These are phyloP conservation scores for Semotilus atromaculatus DNA, from an alignment of 2,797 vertebrate genomes.

Conservation along the genomic window DNA sequence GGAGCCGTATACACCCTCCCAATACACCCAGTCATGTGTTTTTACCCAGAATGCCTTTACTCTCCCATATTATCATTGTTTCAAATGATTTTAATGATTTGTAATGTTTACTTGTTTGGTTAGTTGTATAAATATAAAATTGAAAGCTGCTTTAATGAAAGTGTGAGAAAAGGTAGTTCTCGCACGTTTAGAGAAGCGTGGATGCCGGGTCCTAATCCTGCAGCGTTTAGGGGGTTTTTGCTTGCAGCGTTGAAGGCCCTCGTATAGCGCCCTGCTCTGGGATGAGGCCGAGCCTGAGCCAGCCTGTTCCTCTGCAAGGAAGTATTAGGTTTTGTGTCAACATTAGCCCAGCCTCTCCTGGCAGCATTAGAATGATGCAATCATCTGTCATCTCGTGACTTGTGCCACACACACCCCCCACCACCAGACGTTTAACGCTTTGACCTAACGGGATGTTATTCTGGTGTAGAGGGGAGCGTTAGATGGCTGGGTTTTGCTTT, in stretches of 20 bases:
- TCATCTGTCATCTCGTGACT: slow-evolving; percentile 76
- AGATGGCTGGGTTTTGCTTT: slow-evolving; percentile 13
- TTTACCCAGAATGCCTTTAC: slow-evolving; percentile 7
- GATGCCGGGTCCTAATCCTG: slow-evolving; percentile 69
- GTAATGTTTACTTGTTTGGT: background rate
- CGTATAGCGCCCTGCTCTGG: slow-evolving; percentile 3
- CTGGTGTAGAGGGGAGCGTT: slow-evolving; percentile 20
- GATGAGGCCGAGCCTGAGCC: slow-evolving; percentile 25
- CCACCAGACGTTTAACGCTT: slow-evolving; percentile 50
- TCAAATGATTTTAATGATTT: background rate
- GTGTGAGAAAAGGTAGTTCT: background rate
- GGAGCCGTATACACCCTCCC: slow-evolving; percentile 38
- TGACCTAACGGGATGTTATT: slow-evolving; percentile 49
- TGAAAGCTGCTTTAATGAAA: background rate
- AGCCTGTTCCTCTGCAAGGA: slow-evolving; percentile 75
- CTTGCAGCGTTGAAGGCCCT: slow-evolving; percentile 25
- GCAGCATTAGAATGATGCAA: slow-evolving; percentile 75
- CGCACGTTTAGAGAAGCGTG: background rate
- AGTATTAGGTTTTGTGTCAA: slow-evolving; percentile 85
- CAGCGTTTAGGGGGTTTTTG: slow-evolving; percentile 66
- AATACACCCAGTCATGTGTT: background rate
- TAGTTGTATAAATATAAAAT: background rate
- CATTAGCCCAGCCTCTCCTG: slow-evolving; percentile 75
- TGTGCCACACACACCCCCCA: slow-evolving; percentile 59
- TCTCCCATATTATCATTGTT: slow-evolving; percentile 6